Conservation (phyloP, 2,113 vertebrate genomes). For the Charina bottae region DNA sequence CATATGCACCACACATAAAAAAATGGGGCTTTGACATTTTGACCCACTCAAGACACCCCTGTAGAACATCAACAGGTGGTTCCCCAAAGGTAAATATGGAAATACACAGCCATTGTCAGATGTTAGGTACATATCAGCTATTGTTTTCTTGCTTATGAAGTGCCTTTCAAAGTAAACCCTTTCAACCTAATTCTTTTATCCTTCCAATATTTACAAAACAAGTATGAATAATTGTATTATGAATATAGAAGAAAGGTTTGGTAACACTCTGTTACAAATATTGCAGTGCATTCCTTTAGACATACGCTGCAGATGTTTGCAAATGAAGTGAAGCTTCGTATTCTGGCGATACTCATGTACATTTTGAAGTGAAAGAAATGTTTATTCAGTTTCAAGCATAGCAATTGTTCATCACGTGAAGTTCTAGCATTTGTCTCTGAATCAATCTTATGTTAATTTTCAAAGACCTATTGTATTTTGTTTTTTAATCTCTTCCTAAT, state of each 20-base stretch:
- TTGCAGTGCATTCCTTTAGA: neutral
- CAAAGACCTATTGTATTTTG: neutral
- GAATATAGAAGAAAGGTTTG: neutral
- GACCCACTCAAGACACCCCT: neutral
- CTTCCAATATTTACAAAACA: neutral
- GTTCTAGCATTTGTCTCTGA: constrained; percentile 12
- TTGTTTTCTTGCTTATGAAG: neutral
- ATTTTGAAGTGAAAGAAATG: constrained; percentile 20
- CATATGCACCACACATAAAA: neutral
- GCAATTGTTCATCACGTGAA: constrained; percentile 13
- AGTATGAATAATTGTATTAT: neutral
- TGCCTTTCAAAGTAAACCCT: neutral
- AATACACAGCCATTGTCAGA: neutral
- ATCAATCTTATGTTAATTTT: neutral
- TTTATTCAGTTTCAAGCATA: constrained; percentile 15
- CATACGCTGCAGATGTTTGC: constrained; percentile 12
- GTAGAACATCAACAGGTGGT: neutral
- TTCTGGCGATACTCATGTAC: neutral
- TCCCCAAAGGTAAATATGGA: neutral
- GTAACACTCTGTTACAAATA: neutral
- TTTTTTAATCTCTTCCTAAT: neutral
- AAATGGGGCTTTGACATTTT: neutral
- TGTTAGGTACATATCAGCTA: neutral
- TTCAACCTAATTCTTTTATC: neutral
- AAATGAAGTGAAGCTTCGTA: neutral